phyloP scores from a whole-genome alignment of 2,113 vertebrate species.

The Larimichthys polyactis region DNA sequence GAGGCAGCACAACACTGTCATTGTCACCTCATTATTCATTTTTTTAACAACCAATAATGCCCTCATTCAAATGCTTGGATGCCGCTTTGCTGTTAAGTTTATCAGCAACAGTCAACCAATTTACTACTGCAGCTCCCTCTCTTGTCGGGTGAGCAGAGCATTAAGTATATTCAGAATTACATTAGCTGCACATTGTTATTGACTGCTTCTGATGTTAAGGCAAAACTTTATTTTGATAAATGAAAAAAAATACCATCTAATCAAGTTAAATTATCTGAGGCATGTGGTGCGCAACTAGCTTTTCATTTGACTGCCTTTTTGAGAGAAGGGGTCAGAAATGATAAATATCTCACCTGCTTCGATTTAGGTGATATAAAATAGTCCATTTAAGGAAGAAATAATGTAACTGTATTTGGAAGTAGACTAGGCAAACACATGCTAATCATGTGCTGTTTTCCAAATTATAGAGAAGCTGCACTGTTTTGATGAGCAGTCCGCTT shows the following conservation, averaged over 20 bases:
- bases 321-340: neutral
- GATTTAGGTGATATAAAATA: slow-evolving; percentile 8
- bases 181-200: slow-evolving; percentile 59
- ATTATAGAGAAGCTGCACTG: slow-evolving; percentile 44
- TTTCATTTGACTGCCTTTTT: slow-evolving; percentile 15
- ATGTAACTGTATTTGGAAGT: slow-evolving; percentile 30
- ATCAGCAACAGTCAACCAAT: slow-evolving; percentile 68
- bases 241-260: slow-evolving; percentile 46
- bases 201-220: slow-evolving; percentile 42
- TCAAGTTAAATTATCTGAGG: slow-evolving; percentile 5
- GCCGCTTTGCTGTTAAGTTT: slow-evolving; percentile 68
- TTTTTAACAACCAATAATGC: slow-evolving; percentile 64
- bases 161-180: slow-evolving; percentile 56
- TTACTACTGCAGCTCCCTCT: slow-evolving; percentile 57
- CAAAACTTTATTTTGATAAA: slow-evolving; percentile 51
- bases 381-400: slow-evolving; percentile 34
- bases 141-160: slow-evolving; percentile 51
- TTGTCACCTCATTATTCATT: slow-evolving; percentile 63
- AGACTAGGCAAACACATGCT: slow-evolving; percentile 51
- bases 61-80: slow-evolving; percentile 66
- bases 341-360: neutral
- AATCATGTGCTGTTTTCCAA: slow-evolving; percentile 61
- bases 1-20: slow-evolving; percentile 41
- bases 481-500: slow-evolving; percentile 57
- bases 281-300: neutral